Evolutionary conservation across 2,888 invertebrate species (phyloP), one percentile per base, ranked within the genome.

Genomic region (Sepiola atlantica): DNA sequence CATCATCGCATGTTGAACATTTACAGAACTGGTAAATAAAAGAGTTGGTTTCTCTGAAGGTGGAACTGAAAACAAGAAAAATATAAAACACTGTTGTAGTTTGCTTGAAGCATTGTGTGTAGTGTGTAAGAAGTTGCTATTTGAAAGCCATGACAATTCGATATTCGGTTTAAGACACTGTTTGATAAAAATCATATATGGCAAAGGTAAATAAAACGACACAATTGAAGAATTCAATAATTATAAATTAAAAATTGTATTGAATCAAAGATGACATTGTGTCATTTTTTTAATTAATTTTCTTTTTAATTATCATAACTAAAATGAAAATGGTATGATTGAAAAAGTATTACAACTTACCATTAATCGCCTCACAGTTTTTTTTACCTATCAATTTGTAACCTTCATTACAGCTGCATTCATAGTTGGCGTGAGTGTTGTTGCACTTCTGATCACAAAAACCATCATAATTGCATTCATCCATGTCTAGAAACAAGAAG

Each of bases 401-500:
- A 4, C 99, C 98, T 32, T 97, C 96, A 6, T 98, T 98, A 98
- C 99, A 99, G 24, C 98, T 97, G 97, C 99, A 99, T 92, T 97
- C 97, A 97, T 98, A 98, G 77, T 98, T 98, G 95, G 98, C 98
- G 55, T 97, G 97, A 32, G 94, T 93, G 98, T 98, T 97, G 35
- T 95, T 95, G 94, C 96, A 96, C 32, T 94, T 93, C 94, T 97
- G 97, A 95, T 97, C 97, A 95, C 97, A 97, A 95, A 95, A 97
- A 0, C 98, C 98, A 95, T 98, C 98, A 95, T 98, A 97, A 95
- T 97, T 97, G 97, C 99, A 99, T 97, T 99, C 98, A 97, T 99
- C 98, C 95, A 98, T 98, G 97, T 99, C 98, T 98, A 97, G 57
- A 77, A 77, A 18, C 18, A 77, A 77, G 12, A 35, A 91, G 10